These are phyloP conservation scores for Pocillopora verrucosa DNA, from an alignment of 64 coral and sea anemone species.

Conservation along the genomic window DNA sequence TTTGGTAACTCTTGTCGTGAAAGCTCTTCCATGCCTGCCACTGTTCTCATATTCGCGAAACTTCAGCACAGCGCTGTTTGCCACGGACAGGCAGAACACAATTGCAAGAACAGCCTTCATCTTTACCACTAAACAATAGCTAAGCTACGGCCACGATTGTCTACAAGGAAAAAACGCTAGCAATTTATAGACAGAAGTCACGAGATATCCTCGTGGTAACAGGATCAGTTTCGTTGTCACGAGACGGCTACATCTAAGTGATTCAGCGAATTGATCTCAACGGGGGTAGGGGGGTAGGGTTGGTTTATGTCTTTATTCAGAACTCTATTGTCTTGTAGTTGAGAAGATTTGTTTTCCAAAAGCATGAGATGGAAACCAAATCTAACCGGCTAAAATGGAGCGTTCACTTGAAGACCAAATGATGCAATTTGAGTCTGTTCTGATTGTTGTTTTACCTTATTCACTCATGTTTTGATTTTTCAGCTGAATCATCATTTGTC, in stretches of 20 bases:
- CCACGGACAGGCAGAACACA: conserved; percentile 48
- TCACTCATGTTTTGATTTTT: no score
- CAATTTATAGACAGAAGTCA: conserved; percentile 28
- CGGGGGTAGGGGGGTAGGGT: no score
- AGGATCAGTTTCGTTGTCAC: not conserved
- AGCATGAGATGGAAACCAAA: no score
- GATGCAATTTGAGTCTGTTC: no score
- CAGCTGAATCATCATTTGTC: no score
- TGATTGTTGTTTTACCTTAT: no score
- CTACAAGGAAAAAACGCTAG: not conserved
- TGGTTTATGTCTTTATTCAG: no score
- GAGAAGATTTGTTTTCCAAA: no score
- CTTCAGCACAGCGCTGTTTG: conserved; percentile 20
- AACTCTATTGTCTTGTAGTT: no score
- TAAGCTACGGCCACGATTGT: not conserved
- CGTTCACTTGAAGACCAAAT: no score
- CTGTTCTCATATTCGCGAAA: conserved; percentile 43
- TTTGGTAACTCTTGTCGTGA: conserved; percentile 47
- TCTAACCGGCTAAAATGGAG: no score
- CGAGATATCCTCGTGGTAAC: not conserved
- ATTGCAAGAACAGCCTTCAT: conserved; percentile 19
- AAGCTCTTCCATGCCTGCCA: conserved; percentile 82
- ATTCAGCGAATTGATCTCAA: not conserved
- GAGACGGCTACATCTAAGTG: not conserved
- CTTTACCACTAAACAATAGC: not conserved